Percentiles rank a stretch among this genome's conserved stretches.
Conservation (phyloP, 2,113 vertebrate genomes). For the Antechinus flavipes region DNA sequence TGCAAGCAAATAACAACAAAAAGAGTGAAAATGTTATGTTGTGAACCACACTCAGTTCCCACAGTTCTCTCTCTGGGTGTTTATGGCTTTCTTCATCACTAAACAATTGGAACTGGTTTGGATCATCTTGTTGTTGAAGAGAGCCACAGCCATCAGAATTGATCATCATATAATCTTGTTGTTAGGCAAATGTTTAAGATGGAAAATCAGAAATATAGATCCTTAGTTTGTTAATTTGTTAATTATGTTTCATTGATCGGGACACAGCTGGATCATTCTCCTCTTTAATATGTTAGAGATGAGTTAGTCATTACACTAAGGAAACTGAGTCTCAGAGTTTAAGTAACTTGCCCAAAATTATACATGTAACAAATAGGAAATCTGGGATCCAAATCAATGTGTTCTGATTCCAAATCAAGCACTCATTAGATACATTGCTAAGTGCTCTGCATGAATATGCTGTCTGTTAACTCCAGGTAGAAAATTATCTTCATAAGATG, state of each 20-base stretch:
- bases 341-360: not conserved
- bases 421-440: not conserved
- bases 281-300: not conserved
- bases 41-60: too few species aligned
- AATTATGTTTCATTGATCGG: not conserved
- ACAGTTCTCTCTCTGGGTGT: too few species aligned
- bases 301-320: not conserved
- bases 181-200: not conserved
- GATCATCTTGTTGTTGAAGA: too few species aligned
- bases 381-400: not conserved
- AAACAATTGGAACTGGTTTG: too few species aligned
- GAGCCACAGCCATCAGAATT: too few species aligned
- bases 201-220: not conserved
- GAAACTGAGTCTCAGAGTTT: not conserved
- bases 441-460: not conserved
- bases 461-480: conserved; percentile 51
- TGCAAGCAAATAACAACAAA: too few species aligned
- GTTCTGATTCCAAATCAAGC: conserved; percentile 15
- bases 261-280: not conserved
- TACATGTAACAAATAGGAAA: not conserved
- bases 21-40: too few species aligned
- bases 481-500: conserved; percentile 23
- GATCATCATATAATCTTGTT: too few species aligned
- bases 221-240: not conserved
- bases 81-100: too few species aligned